Evolutionary conservation across 2,888 invertebrate genomes (phyloP).

Genomic region (Laothoe populi): DNA sequence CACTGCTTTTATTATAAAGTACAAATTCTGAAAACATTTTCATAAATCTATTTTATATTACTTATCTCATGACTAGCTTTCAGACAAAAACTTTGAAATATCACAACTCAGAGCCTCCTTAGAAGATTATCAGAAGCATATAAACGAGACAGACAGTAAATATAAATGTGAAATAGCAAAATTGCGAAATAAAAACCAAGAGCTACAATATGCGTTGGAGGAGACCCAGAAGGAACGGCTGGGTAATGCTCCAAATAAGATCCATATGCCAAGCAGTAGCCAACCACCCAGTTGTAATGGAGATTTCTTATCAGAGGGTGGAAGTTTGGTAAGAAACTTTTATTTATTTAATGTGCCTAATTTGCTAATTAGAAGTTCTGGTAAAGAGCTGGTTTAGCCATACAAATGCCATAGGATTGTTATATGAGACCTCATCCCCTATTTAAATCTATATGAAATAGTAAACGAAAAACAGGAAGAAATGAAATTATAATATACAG

Average conservation of each 20-base stretch:
- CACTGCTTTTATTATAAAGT: no score
- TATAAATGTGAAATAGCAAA: constrained; percentile 85
- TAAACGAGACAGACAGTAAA: constrained; percentile 86
- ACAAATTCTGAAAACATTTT: neutral
- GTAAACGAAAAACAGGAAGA: no score
- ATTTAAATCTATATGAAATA: no score
- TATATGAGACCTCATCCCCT: no score
- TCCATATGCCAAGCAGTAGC: constrained; percentile 66
- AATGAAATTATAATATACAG: no score
- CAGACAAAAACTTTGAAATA: constrained; percentile 90
- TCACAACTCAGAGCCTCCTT: constrained; percentile 87
- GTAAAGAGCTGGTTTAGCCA: neutral
- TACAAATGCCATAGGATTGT: no score
- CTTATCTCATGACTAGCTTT: constrained; percentile 80
- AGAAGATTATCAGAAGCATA: constrained; percentile 87
- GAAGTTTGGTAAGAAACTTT: constrained; percentile 80
- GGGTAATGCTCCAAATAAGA: constrained; percentile 66
- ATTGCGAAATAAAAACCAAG: constrained; percentile 83
- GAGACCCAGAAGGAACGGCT: constrained; percentile 73
- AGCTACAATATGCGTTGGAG: constrained; percentile 72
- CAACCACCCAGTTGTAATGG: constrained; percentile 80
- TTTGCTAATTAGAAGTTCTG: neutral
- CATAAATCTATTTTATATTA: neutral
- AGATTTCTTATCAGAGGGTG: constrained; percentile 83
- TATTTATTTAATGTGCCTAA: constrained; percentile 23